A percentile compares a stretch with the other conserved stretches of the same genome.
These are phyloP conservation scores for Aphelinus certus DNA, from an alignment of 1,140 invertebrate genomes.

Conservation along the genomic window DNA sequence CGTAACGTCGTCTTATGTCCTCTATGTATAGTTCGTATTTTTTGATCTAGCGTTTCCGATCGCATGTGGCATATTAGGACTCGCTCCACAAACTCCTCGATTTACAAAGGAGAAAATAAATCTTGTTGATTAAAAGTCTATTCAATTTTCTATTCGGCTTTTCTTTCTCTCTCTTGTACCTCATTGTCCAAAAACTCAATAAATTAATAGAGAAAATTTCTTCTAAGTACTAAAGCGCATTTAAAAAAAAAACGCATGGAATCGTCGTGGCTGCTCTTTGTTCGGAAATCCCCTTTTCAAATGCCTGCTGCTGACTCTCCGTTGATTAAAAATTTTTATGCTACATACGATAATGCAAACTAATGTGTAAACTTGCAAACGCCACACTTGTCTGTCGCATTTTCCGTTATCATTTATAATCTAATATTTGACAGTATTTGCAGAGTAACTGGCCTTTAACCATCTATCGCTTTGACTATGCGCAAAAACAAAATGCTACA, in stretches of 20 bases:
- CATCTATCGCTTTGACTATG: no score
- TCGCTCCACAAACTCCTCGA: no score
- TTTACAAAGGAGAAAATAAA: no score
- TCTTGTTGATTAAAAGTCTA: no score
- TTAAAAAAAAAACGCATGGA: conserved; percentile 12
- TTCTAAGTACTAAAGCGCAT: conserved; percentile 33
- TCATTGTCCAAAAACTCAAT: conserved; percentile 18
- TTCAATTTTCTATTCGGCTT: background rate
- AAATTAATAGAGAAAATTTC: conserved; percentile 17
- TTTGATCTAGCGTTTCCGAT: no score
- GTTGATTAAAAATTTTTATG: background rate
- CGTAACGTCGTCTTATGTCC: conserved; percentile 33
- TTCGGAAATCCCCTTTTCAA: conserved; percentile 13
- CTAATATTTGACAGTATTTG: conserved; percentile 9
- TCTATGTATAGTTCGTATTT: no score
- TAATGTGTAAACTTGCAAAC: conserved; percentile 17
- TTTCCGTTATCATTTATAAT: background rate
- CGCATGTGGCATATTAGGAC: no score
- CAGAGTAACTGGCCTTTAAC: conserved; percentile 7
- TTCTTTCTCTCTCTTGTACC: background rate
- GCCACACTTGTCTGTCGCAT: background rate
- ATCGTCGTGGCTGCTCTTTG: conserved; percentile 35
- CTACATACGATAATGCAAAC: background rate
- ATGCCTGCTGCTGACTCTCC: no score
- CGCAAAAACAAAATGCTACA: no score